phyloP scores from a whole-genome alignment of 2,888 invertebrate genomes.

The Phyllotreta striolata region DNA sequence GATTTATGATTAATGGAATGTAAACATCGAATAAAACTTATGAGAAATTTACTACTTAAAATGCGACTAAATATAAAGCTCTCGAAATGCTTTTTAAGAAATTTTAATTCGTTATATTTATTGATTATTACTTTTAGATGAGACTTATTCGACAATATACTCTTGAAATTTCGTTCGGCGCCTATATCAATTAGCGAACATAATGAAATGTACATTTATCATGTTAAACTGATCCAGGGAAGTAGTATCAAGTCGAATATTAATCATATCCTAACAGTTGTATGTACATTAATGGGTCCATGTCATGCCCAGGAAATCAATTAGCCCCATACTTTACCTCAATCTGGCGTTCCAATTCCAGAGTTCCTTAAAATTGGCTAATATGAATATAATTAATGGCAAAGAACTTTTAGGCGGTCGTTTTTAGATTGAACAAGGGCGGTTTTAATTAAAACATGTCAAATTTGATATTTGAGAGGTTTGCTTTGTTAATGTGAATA shows the following conservation, averaged over 20 bases:
- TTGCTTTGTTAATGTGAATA: not conserved
- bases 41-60: no score
- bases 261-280: constrained; percentile 10
- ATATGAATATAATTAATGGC: constrained; percentile 12
- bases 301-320: constrained; percentile 16
- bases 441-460: constrained; percentile 10
- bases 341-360: constrained; percentile 14
- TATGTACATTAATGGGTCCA: constrained; percentile 6
- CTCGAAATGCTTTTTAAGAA: no score
- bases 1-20: no score
- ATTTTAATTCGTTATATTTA: no score
- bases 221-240: constrained; percentile 6
- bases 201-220: constrained; percentile 7
- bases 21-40: no score
- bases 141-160: not conserved
- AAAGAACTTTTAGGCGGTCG: constrained; percentile 8
- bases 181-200: constrained; percentile 5
- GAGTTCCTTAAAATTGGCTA: constrained; percentile 7
- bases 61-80: no score
- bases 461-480: constrained; percentile 8
- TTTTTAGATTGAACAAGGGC: constrained; percentile 3
- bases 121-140: not conserved
- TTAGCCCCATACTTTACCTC: constrained; percentile 9
- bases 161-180: not conserved
- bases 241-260: constrained; percentile 12